A percentile compares a stretch with the other conserved stretches of the same genome.
Conservation (phyloP, 2,113 vertebrate genomes). For the Chloroceryle aenea region DNA sequence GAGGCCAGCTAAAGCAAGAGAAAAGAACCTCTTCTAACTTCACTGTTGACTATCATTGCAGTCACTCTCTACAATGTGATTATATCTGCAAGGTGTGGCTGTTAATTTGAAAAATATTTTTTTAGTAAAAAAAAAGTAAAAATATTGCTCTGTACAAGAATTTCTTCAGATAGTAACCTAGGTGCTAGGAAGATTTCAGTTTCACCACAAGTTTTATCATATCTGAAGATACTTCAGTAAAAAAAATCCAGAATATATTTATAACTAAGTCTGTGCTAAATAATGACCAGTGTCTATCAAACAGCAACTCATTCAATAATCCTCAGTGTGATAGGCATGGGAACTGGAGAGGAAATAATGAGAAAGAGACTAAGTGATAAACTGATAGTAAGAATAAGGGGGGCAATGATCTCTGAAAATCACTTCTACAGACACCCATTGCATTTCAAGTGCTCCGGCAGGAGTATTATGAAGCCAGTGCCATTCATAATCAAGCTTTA, state of each 20-base stretch:
- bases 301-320: background rate
- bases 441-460: background rate
- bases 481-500: background rate
- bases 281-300: background rate
- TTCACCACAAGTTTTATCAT: background rate
- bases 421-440: fast-evolving
- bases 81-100: background rate
- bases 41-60: background rate
- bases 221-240: background rate
- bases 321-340: background rate
- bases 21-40: background rate
- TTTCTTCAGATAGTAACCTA: background rate
- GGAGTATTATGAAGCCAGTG: background rate
- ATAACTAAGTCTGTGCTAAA: background rate
- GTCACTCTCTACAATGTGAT: fast-evolving
- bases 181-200: background rate
- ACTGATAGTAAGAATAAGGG: background rate
- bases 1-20: background rate
- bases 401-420: background rate
- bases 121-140: background rate
- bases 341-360: background rate
- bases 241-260: background rate
- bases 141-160: background rate
- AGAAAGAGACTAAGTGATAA: background rate
- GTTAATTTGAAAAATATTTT: background rate